phyloP scores from a whole-genome alignment of 2,888 invertebrate species.

The Drosophila atroscutellata region DNA sequence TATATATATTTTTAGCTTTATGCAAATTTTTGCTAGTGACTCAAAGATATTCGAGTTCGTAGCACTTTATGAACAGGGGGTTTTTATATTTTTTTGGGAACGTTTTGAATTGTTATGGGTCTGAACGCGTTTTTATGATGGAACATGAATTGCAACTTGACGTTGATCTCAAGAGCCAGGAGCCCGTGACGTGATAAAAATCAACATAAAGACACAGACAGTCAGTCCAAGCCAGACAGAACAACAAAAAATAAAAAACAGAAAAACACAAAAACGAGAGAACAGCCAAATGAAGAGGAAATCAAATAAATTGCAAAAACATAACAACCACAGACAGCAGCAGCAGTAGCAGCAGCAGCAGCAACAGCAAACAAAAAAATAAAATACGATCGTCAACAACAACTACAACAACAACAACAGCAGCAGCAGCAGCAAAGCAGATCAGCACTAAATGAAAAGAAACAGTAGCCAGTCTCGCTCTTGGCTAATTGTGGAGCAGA shows the following conservation, averaged over 20 bases:
- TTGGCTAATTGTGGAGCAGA: constrained; percentile 34
- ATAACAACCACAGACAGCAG: constrained; percentile 9
- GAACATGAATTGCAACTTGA: constrained; percentile 76
- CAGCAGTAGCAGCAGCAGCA: constrained; percentile 8
- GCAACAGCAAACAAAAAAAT: constrained; percentile 14
- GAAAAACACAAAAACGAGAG: constrained; percentile 1
- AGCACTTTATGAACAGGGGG: constrained; percentile 59
- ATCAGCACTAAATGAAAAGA: constrained; percentile 49
- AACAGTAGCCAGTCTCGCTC: constrained; percentile 65
- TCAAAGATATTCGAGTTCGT: constrained; percentile 10
- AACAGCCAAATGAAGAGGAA: constrained; percentile 63
- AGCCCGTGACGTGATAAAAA: constrained; percentile 53
- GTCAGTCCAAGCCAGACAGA: not conserved
- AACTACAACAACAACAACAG: constrained; percentile 17
- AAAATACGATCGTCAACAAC: constrained; percentile 46
- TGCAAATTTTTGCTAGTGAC: constrained; percentile 14
- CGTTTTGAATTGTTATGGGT: constrained; percentile 72
- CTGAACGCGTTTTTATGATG: constrained; percentile 73
- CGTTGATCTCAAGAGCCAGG: constrained; percentile 51
- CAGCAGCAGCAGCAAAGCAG: constrained; percentile 8
- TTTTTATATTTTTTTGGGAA: constrained; percentile 11
- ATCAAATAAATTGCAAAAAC: constrained; percentile 77
- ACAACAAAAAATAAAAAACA: not conserved
- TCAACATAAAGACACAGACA: constrained; percentile 12
- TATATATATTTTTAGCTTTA: not conserved